phyloP scores from a whole-genome alignment of 1,140 invertebrate species.

The Drosophila mojavensis region DNA sequence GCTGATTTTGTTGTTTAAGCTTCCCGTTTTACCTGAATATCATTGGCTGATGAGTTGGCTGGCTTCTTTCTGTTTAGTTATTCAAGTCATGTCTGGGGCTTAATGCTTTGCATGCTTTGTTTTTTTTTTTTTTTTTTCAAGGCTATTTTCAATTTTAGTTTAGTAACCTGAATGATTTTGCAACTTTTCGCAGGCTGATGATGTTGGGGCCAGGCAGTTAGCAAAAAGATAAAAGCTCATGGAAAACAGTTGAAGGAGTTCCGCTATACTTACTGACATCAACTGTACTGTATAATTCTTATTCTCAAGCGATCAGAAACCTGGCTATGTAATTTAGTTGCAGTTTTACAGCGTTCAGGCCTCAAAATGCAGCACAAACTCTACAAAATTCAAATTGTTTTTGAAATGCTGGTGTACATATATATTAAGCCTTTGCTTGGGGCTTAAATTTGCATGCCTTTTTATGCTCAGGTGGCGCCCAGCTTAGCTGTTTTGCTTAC shows the following conservation, averaged over 20 bases:
- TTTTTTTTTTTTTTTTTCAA: constrained; percentile 21
- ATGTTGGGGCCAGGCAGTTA: background rate
- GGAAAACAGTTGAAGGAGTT: constrained; percentile 28
- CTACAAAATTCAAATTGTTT: no score
- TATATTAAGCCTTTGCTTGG: background rate
- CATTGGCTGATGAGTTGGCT: constrained; percentile 8
- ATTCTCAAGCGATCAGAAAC: background rate
- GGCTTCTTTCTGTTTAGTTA: constrained; percentile 41
- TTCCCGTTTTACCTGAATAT: constrained; percentile 37
- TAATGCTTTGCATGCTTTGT: constrained; percentile 9
- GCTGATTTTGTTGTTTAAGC: constrained; percentile 19
- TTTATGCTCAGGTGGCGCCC: background rate
- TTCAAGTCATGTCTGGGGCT: constrained; percentile 36
- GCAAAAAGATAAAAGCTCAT: background rate
- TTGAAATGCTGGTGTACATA: no score
- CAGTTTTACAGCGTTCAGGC: no score
- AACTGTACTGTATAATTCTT: background rate
- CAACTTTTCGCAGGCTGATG: constrained; percentile 22
- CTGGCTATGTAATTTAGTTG: no score
- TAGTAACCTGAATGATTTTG: constrained; percentile 42
- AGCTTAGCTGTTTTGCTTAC: constrained; percentile 12
- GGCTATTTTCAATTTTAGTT: constrained; percentile 20
- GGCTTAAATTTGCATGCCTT: background rate
- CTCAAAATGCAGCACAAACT: no score
- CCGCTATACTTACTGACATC: background rate